Evolutionary conservation across 2,113 vertebrate species (phyloP).

Genomic region (Mystacornis crossleyi): DNA sequence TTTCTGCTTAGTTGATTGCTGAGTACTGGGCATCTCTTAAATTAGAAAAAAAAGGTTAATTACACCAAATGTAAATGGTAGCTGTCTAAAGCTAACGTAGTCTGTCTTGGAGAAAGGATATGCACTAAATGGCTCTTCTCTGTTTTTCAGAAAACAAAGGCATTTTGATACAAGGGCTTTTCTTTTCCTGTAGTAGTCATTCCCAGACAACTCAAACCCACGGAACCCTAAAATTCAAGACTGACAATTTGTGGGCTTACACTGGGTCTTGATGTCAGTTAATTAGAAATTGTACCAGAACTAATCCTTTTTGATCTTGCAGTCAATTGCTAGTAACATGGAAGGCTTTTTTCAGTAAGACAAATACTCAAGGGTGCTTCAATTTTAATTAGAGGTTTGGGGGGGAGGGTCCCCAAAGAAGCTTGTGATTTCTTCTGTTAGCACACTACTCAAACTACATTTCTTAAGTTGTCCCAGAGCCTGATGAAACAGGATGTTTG

Average conservation of each 20-base stretch:
- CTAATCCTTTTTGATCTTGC: background rate
- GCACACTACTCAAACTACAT: background rate
- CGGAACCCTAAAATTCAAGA: background rate
- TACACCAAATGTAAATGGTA: background rate
- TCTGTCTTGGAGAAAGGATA: background rate
- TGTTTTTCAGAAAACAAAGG: background rate
- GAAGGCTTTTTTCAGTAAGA: background rate
- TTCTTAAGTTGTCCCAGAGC: background rate
- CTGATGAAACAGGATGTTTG: background rate
- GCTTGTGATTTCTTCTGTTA: background rate
- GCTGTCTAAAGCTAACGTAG: background rate
- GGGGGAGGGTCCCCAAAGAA: background rate
- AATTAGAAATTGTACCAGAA: background rate
- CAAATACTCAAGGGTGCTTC: background rate
- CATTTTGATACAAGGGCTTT: background rate
- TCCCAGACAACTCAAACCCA: background rate
- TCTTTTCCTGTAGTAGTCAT: background rate
- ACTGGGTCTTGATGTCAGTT: background rate
- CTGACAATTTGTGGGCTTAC: background rate
- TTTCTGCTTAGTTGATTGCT: background rate
- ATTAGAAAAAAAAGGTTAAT: background rate
- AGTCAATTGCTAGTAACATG: background rate
- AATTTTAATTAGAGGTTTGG: background rate
- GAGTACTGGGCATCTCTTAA: background rate
- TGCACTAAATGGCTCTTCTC: background rate